Evolutionary conservation across 2,888 invertebrate species (phyloP).

Genomic region (Agriopis marginaria): DNA sequence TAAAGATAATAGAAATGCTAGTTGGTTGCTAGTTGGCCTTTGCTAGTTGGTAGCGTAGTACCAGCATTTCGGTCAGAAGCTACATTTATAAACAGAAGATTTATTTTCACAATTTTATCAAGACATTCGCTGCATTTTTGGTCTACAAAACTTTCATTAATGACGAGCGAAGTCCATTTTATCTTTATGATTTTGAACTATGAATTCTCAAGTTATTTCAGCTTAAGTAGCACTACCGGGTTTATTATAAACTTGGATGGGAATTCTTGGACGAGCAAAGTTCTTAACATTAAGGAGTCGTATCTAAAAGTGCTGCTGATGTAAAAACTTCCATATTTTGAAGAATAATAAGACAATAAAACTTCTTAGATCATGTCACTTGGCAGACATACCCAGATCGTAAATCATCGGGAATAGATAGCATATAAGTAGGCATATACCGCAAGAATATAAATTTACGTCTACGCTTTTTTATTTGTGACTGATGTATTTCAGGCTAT

Average conservation of each 20-base stretch:
- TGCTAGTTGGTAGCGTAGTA: too few species aligned
- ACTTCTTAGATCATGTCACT: slow-evolving; percentile 32
- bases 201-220: slow-evolving; percentile 17
- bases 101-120: neutral
- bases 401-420: slow-evolving; percentile 18
- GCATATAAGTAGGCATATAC: neutral
- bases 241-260: slow-evolving; percentile 34
- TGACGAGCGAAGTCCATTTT: slow-evolving; percentile 7
- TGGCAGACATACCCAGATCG: slow-evolving; percentile 28
- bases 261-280: slow-evolving; percentile 22
- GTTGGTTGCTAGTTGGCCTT: too few species aligned
- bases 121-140: slow-evolving; percentile 4
- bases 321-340: slow-evolving; percentile 37
- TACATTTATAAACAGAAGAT: neutral
- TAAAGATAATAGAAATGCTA: too few species aligned
- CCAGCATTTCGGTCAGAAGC: too few species aligned
- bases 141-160: slow-evolving; percentile 12
- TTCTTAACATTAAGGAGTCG: slow-evolving; percentile 16
- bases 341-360: slow-evolving; percentile 38
- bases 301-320: slow-evolving; percentile 21
- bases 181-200: slow-evolving; percentile 19
- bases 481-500: neutral
- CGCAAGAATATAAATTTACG: neutral
- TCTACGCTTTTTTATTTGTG: neutral
- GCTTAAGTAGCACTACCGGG: slow-evolving; percentile 12